Percentiles rank a stretch among this genome's conserved stretches.
Conservation (phyloP, 1,140 invertebrate species). For the Penaeus indicus region DNA sequence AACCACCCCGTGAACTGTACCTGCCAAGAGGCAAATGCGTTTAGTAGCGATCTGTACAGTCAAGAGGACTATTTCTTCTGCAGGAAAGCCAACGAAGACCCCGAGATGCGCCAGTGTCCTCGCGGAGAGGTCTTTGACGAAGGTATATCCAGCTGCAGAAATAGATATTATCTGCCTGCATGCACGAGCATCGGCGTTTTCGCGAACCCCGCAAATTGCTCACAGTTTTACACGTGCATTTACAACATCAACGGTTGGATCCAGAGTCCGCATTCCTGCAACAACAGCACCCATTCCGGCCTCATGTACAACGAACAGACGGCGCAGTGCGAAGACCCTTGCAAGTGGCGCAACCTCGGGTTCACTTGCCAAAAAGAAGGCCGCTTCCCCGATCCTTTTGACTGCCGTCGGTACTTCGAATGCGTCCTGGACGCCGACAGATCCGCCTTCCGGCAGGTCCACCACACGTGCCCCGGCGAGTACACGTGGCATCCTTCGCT, state of each 20-base stretch:
- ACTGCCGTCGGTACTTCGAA: conserved; percentile 12
- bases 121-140: neutral
- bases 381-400: conserved; percentile 10
- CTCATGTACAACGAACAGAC: conserved; percentile 18
- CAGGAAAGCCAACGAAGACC: neutral
- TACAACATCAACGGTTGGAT: conserved; percentile 29
- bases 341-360: neutral
- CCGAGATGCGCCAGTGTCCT: neutral
- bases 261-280: neutral
- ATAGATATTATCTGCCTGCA: neutral
- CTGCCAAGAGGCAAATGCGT: neutral
- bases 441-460: conserved; percentile 10
- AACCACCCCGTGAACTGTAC: neutral
- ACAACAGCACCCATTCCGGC: neutral
- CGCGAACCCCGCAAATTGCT: neutral
- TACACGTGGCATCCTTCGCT: conserved; percentile 12
- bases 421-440: neutral
- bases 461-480: neutral
- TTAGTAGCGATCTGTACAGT: neutral
- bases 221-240: neutral
- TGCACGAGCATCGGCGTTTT: conserved; percentile 7
- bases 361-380: conserved; percentile 12
- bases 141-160: neutral
- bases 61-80: neutral
- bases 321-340: conserved; percentile 15